Evolutionary conservation across 2,888 invertebrate genomes (phyloP).

Genomic region (Aleiodes testaceus): DNA sequence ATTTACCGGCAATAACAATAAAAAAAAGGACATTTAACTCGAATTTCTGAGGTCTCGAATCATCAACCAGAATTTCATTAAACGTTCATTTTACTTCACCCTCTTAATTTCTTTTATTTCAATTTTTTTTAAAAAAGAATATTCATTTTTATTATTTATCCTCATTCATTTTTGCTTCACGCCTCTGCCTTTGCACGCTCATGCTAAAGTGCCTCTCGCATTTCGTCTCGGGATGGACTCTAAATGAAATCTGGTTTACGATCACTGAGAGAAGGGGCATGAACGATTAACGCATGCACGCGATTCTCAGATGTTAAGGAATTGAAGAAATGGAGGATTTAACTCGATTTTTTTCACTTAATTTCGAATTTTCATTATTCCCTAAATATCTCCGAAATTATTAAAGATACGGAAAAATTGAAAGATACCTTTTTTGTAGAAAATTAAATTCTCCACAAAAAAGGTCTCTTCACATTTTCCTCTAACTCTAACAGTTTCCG

Average conservation of each 20-base stretch:
- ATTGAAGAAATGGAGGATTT: slow-evolving; percentile 1
- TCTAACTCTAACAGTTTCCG: too few species aligned
- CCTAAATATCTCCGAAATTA: too few species aligned
- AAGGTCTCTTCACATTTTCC: too few species aligned
- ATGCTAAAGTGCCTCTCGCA: neutral
- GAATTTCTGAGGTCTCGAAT: slow-evolving; percentile 24
- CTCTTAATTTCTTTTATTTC: slow-evolving; percentile 27
- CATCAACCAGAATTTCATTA: slow-evolving; percentile 30
- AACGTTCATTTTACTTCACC: slow-evolving; percentile 18
- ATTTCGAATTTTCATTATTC: neutral
- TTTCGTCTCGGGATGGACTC: slow-evolving; percentile 31
- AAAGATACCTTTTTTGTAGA: too few species aligned
- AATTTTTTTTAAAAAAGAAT: neutral
- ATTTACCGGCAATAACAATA: slow-evolving; percentile 32
- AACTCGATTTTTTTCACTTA: neutral
- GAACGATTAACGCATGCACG: slow-evolving; percentile 30
- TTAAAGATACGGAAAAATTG: too few species aligned
- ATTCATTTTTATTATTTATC: neutral
- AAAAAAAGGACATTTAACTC: slow-evolving; percentile 33
- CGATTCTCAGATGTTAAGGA: neutral
- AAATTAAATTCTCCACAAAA: too few species aligned
- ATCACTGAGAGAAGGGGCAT: slow-evolving; percentile 1
- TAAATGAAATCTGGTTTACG: slow-evolving; percentile 33
- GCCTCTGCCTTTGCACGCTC: slow-evolving; percentile 14
- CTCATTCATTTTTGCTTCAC: slow-evolving; percentile 16